Conservation (phyloP, 92 coral and sea anemone species). For the Umimayanthus chanpuru region DNA sequence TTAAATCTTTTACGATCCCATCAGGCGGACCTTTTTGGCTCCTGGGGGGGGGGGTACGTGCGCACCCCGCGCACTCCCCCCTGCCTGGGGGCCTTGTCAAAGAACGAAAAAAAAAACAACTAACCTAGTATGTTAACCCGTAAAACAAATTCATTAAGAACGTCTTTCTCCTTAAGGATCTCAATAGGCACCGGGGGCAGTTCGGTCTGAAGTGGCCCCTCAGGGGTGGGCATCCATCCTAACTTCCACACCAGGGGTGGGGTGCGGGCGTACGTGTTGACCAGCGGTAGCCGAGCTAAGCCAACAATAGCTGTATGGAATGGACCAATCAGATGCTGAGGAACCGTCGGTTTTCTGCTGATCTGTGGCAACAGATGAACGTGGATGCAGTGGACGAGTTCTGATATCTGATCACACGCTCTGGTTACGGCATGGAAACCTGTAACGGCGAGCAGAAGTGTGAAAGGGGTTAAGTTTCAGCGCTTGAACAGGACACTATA, state of each 20-base stretch:
- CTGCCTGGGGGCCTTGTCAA: no score
- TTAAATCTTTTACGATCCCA: no score
- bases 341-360: conserved; percentile 65
- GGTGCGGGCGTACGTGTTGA: conserved; percentile 92
- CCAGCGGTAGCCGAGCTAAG: conserved; percentile 89
- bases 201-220: conserved; percentile 82
- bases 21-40: no score
- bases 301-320: conserved; percentile 80
- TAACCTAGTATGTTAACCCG: conserved; percentile 90
- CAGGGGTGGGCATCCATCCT: conserved; percentile 93
- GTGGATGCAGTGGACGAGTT: conserved; percentile 70
- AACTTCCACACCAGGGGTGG: conserved; percentile 94
- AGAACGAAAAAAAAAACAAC: conserved; percentile 3
- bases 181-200: conserved; percentile 96
- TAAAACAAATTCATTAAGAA: conserved; percentile 86
- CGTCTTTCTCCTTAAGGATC: conserved; percentile 94
- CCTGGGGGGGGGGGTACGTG: no score
- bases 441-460: conserved; percentile 21
- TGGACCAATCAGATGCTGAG: conserved; percentile 80
- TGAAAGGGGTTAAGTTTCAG: background rate
- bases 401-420: conserved; percentile 80
- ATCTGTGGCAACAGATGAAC: conserved; percentile 55
- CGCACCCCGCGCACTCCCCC: no score
- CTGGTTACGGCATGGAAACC: conserved; percentile 70
- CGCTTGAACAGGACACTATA: no score